Evolutionary conservation across 1,140 invertebrate species (phyloP).

Genomic region (Oryctes rhinoceros): DNA sequence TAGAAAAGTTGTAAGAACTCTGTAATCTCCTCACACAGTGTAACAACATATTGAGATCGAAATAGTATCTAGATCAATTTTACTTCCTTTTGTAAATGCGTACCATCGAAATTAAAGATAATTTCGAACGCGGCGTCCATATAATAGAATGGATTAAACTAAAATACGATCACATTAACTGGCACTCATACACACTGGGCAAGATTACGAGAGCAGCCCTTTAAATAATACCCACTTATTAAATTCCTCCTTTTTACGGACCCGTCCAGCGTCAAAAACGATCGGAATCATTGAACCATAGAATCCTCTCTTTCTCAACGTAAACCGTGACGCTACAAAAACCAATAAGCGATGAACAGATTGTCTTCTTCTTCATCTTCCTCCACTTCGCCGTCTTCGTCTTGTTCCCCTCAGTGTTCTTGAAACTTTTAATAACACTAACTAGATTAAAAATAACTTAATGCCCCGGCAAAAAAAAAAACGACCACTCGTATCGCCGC

Average conservation of each 20-base stretch:
- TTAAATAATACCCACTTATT: slow-evolving; percentile 40
- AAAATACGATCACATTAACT: slow-evolving; percentile 24
- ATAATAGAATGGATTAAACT: slow-evolving; percentile 22
- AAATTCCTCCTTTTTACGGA: slow-evolving; percentile 38
- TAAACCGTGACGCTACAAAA: slow-evolving; percentile 40
- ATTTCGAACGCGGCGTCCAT: background rate
- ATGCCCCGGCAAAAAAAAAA: slow-evolving; percentile 9
- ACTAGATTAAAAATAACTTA: slow-evolving; percentile 41
- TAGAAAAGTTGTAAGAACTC: too few relatives aligned
- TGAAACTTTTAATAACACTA: slow-evolving; percentile 39
- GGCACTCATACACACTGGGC: background rate
- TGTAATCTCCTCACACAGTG: too few relatives aligned
- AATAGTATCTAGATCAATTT: slow-evolving; percentile 4
- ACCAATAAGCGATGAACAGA: slow-evolving; percentile 40
- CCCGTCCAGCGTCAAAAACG: slow-evolving; percentile 34
- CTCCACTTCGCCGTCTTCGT: background rate
- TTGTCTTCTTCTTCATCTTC: background rate
- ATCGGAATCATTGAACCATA: slow-evolving; percentile 38
- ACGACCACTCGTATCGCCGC: background rate
- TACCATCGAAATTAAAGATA: slow-evolving; percentile 28
- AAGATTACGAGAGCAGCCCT: slow-evolving; percentile 29
- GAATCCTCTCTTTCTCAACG: slow-evolving; percentile 19
- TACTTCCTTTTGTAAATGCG: slow-evolving; percentile 15
- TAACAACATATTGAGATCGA: too few relatives aligned
- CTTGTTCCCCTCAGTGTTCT: background rate